Base-by-base conservation (phyloP, 23 tunicate genomes). In the Halocynthia aurantium region DNA sequence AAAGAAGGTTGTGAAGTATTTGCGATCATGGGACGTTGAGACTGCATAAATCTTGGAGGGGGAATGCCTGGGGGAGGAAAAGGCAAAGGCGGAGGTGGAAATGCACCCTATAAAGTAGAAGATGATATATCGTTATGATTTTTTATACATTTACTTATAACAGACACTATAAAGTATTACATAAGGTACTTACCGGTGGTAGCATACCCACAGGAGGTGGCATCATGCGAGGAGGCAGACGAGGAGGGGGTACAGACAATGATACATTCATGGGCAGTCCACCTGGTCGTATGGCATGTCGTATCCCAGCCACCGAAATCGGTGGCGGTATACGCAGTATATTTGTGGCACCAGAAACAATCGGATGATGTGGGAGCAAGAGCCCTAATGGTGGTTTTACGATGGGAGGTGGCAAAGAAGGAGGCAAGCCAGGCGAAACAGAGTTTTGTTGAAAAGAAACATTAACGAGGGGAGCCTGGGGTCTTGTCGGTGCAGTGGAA, bases 21-120 rank as follows among this genome's bases (percentile, higher is more conserved):
- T 31, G 44, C 44, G 44, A 31, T 31, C 44, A 31, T 31, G 44
- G 44, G 44, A 1, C 44, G 75, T 9, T 19, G n/a, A 70, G 75
- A 15, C 9, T 70, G 56, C 8, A n/a, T 51, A 51, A 49, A 70
- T 44, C 56, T 15, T 9, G 75, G 75, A 10, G 87, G 87, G 15
- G 60, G 75, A 7, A 81, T 56, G 66, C 77, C 58, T 40, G 77
- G 22, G 2, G 96, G 96, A 50, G 81, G 95, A 53, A 31, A 74
- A 53, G 78, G 78, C 13, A 74, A 31, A 31, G 44, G 44, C 44
- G 44, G 21, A 20, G 50, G 40, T 67, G 72, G 12, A 67, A 71
- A 19, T 54, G 76, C 70, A 11, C 70, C 70, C 70, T 65, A 15
- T 20, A 65, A 9, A 15, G 19, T 5, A 65, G n/a, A 65, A 65